phyloP scores from a whole-genome alignment of 2,113 vertebrate species.

The Macrotis lagotis region DNA sequence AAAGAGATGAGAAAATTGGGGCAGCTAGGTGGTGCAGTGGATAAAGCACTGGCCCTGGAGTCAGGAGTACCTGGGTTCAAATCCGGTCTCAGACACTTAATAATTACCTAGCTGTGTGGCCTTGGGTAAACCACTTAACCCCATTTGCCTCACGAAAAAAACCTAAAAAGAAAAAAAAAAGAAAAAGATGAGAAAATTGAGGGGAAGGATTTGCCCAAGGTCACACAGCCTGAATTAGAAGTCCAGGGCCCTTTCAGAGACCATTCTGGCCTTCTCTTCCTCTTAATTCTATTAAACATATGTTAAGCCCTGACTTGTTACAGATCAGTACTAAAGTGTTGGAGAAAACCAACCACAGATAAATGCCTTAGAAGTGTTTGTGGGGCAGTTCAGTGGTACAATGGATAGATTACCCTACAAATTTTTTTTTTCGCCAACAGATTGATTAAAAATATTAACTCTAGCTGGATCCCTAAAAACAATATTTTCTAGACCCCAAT shows the following conservation, averaged over 20 bases:
- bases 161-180: too few species aligned
- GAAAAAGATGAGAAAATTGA: background rate
- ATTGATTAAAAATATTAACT: background rate
- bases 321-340: background rate
- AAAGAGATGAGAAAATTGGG: background rate
- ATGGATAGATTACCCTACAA: too few species aligned
- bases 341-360: background rate
- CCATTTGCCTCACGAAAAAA: too few species aligned
- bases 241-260: background rate
- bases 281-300: background rate
- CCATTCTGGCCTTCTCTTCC: background rate
- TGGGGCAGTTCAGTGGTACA: too few species aligned
- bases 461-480: background rate
- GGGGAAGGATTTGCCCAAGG: background rate
- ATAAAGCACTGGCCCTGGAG: too few species aligned
- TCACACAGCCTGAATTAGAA: background rate
- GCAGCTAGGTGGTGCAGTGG: too few species aligned
- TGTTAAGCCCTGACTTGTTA: background rate
- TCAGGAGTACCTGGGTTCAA: too few species aligned
- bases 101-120: too few species aligned
- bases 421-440: too few species aligned
- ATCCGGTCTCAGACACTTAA: too few species aligned
- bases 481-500: constrained; percentile 8
- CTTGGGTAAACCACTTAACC: too few species aligned
- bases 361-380: background rate